Evolutionary conservation across 1,140 invertebrate species (phyloP).

Genomic region (Drosophila kurseongensis): DNA sequence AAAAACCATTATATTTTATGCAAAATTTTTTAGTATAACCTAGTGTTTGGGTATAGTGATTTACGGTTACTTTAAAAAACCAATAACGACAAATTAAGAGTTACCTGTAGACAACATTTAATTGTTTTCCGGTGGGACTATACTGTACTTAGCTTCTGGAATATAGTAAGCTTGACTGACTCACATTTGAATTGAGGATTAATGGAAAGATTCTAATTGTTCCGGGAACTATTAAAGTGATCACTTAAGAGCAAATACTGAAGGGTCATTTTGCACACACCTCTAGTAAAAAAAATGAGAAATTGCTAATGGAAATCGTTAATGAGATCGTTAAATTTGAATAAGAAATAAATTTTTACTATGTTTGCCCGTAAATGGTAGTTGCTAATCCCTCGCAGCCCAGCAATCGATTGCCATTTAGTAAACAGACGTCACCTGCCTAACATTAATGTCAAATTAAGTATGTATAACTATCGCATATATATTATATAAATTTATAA

Average conservation of each 20-base stretch:
- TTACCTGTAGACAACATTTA: no score
- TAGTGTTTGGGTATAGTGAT: neutral
- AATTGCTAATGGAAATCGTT: constrained; percentile 23
- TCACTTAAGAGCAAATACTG: neutral
- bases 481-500: constrained; percentile 59
- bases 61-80: neutral
- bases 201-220: constrained; percentile 16
- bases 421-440: constrained; percentile 23
- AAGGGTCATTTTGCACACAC: constrained; percentile 18
- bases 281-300: constrained; percentile 30
- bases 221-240: constrained; percentile 22
- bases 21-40: neutral
- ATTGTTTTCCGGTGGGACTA: neutral
- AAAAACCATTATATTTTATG: constrained; percentile 3
- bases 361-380: constrained; percentile 7
- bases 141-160: constrained; percentile 1
- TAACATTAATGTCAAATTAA: constrained; percentile 40
- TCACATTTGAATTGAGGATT: neutral
- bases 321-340: constrained; percentile 30
- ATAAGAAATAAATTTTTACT: constrained; percentile 21
- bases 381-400: constrained; percentile 9
- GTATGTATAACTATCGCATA: constrained; percentile 44
- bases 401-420: neutral
- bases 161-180: neutral
- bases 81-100: neutral